Conservation (phyloP, 2,888 invertebrate genomes). For the Drosophila suboccidentalis region DNA sequence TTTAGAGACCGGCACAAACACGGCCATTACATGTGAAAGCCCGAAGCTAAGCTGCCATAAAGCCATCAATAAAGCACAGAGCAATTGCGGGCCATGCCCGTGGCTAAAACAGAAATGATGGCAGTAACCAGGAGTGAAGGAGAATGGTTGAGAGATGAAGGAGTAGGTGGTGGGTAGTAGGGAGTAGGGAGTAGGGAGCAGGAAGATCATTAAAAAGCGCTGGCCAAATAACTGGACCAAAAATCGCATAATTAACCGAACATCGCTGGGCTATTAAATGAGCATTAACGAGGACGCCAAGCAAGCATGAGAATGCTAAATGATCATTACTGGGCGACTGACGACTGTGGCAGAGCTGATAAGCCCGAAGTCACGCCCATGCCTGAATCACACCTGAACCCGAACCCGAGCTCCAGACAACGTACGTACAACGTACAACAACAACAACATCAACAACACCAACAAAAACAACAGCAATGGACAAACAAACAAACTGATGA, state of each 20-base stretch:
- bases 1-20: conserved; percentile 70
- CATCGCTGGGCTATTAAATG: conserved; percentile 65
- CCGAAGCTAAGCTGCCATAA: conserved; percentile 55
- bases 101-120: conserved; percentile 17
- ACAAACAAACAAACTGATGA: conserved; percentile 20
- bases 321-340: conserved; percentile 30
- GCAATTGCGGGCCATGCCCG: conserved; percentile 27
- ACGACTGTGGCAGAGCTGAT: conserved; percentile 54
- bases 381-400: conserved; percentile 1
- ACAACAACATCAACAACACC: background rate
- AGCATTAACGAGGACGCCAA: conserved; percentile 49
- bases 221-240: conserved; percentile 68
- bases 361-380: conserved; percentile 39
- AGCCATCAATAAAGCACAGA: conserved; percentile 74
- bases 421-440: background rate
- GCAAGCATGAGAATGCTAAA: conserved; percentile 14
- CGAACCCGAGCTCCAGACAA: background rate
- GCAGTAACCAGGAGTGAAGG: background rate
- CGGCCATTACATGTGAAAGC: conserved; percentile 75
- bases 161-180: background rate
- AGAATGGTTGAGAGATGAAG: no score
- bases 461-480: background rate
- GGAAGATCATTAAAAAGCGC: conserved; percentile 65
- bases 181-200: background rate
- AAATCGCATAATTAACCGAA: conserved; percentile 75